Base-by-base conservation (phyloP, 53 echinoderm and acorn worm species). In the Zoroaster sp. region DNA sequence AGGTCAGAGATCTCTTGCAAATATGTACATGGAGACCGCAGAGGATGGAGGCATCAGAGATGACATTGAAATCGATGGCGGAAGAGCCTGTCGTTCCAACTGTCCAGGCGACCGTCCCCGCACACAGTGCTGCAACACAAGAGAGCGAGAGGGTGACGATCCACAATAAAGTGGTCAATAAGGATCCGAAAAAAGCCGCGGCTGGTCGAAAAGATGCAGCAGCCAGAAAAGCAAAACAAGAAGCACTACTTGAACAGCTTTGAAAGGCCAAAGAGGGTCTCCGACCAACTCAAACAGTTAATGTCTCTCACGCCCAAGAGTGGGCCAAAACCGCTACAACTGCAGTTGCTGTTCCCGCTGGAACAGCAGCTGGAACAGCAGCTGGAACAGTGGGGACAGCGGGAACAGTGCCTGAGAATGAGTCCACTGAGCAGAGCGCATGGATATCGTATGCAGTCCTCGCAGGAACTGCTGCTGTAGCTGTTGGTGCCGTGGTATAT, bases 81-180 rank as follows among this genome's bases (percentile, higher is more conserved):
- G 8, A 63, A 63, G 63, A 63, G 63, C 63, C n/a, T n/a, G n/a
- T n/a, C n/a, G n/a, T n/a, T n/a, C n/a, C n/a, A n/a, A n/a, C 63
- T 63, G 63, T 17, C 63, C 63, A 9, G 20, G 63, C 8, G 63
- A 17, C 63, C 8, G 18, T 23, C 63, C 63, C 18, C 63, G 18
- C 15, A 63, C 63, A 23, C 11, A 14, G 4, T n/a, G n/a, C n/a
- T n/a, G n/a, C n/a, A n/a, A n/a, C n/a, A n/a, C n/a, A n/a, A n/a
- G n/a, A n/a, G n/a, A n/a, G n/a, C n/a, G 63, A 63, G 63, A 63
- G 63, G 63, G 71, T 38, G 70, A 70, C 70, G 35, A 35, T 70
- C 46, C 46, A 46, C 46, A n/a, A n/a, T n/a, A 46, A 46, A 46
- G 46, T 46, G 46, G 46, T 12, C 4, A 46, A 66, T 10, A 34